phyloP scores from a whole-genome alignment of 2,888 invertebrate species.

The Chloromyia formosa region DNA sequence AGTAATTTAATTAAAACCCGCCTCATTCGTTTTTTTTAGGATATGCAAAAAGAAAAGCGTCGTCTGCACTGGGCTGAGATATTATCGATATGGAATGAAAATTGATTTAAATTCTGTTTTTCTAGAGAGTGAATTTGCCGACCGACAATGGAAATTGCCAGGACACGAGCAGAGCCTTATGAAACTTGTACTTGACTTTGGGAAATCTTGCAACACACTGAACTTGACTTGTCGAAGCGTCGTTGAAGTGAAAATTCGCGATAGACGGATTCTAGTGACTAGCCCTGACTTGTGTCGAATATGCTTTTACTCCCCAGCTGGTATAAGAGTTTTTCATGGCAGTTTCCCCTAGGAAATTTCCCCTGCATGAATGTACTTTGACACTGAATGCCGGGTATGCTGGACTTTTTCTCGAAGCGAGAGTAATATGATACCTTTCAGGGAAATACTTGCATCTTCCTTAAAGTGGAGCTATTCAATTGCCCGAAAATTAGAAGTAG shows the following conservation, averaged over 20 bases:
- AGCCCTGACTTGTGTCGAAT: neutral
- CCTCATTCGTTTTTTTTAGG: neutral
- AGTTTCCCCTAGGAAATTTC: neutral
- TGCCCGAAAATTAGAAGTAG: slow-evolving; percentile 30
- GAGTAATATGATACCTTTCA: slow-evolving; percentile 15
- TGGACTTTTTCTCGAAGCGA: neutral
- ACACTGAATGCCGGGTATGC: neutral
- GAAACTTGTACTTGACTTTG: neutral
- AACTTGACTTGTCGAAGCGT: slow-evolving; percentile 1
- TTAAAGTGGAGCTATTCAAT: slow-evolving; percentile 35
- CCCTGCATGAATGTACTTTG: neutral
- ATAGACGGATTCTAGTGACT: slow-evolving; percentile 7
- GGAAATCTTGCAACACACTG: slow-evolving; percentile 20
- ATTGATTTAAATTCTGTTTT: slow-evolving; percentile 30
- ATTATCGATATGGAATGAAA: neutral
- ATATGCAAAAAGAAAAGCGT: neutral
- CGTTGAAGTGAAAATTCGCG: neutral
- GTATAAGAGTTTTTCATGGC: neutral
- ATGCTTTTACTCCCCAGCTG: neutral
- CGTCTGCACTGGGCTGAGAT: neutral
- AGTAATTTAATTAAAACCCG: slow-evolving; percentile 35
- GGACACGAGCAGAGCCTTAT: neutral
- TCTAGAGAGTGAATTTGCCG: neutral
- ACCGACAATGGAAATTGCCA: neutral
- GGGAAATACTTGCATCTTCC: slow-evolving; percentile 1